These are phyloP conservation scores for Origma solitaria DNA, from an alignment of 2,113 vertebrate species.

Conservation along the genomic window DNA sequence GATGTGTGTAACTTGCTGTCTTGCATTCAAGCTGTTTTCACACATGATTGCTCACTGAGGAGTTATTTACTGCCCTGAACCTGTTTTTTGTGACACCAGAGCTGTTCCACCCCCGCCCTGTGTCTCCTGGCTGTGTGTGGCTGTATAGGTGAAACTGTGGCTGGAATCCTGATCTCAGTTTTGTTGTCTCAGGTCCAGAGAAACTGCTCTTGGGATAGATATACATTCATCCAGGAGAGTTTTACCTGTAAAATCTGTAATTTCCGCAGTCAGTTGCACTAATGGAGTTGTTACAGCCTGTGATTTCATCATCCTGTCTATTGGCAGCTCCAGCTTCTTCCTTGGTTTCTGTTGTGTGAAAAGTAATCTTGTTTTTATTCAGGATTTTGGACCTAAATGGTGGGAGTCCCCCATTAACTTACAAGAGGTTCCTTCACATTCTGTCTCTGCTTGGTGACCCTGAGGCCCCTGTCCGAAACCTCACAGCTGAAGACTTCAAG, in stretches of 20 bases:
- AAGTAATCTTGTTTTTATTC: not conserved
- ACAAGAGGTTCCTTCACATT: slow-evolving; percentile 67
- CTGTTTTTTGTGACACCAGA: not conserved
- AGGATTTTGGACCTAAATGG: slow-evolving; percentile 61
- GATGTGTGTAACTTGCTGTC: not conserved
- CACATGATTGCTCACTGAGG: not conserved
- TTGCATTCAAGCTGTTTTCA: not conserved
- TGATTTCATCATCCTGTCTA: not conserved
- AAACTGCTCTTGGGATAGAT: not conserved
- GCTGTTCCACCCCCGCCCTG: not conserved
- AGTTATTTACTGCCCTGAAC: not conserved
- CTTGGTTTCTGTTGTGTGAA: not conserved
- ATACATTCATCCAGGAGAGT: not conserved
- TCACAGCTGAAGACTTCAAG: slow-evolving; percentile 55
- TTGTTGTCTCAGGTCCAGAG: not conserved
- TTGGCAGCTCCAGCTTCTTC: not conserved
- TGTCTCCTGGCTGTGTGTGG: not conserved
- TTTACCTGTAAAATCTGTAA: not conserved
- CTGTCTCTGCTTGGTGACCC: slow-evolving; percentile 61
- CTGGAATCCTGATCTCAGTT: not conserved
- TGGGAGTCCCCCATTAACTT: slow-evolving; percentile 61
- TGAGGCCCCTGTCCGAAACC: slow-evolving; percentile 32
- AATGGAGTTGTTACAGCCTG: not conserved
- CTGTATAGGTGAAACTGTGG: not conserved
- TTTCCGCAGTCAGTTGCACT: not conserved